Evolutionary conservation across 2,888 invertebrate genomes (phyloP).

Genomic region (Drosophila putrida): DNA sequence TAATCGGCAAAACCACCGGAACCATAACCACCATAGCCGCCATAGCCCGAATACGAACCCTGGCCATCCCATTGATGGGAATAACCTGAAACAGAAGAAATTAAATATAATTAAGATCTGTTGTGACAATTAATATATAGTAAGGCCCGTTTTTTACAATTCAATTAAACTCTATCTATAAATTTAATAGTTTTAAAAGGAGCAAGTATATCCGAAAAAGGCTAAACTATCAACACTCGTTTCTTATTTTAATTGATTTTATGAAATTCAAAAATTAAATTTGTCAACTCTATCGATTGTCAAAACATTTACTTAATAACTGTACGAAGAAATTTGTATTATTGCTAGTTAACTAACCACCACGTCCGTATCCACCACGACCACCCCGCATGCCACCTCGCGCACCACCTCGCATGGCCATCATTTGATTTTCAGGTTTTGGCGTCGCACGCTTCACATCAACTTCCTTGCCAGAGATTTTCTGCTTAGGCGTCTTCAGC

Average conservation of each 20-base stretch:
- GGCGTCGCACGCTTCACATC: conserved; percentile 98
- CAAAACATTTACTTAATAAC: not conserved
- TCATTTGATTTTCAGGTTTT: conserved; percentile 91
- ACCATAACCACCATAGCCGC: conserved; percentile 89
- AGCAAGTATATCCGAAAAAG: no score
- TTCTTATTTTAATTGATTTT: no score
- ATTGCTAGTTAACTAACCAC: conserved; percentile 72
- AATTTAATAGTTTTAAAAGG: no score
- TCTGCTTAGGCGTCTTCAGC: conserved; percentile 96
- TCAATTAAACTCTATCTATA: no score
- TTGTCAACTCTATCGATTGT: no score
- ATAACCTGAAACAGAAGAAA: conserved; percentile 69
- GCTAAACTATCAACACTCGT: no score
- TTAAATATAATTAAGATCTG: not conserved
- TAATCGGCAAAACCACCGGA: conserved; percentile 90
- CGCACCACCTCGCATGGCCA: conserved; percentile 87
- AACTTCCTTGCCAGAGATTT: conserved; percentile 96
- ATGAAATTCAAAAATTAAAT: no score
- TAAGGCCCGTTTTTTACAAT: no score
- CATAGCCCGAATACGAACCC: conserved; percentile 90
- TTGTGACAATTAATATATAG: not conserved
- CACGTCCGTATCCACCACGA: conserved; percentile 87
- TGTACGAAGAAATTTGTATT: not conserved
- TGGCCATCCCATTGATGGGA: conserved; percentile 86
- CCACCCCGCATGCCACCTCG: conserved; percentile 90